Percentiles rank a stretch among this genome's conserved stretches.
Conservation (phyloP, 2,113 vertebrate species). For the Mobula birostris region DNA sequence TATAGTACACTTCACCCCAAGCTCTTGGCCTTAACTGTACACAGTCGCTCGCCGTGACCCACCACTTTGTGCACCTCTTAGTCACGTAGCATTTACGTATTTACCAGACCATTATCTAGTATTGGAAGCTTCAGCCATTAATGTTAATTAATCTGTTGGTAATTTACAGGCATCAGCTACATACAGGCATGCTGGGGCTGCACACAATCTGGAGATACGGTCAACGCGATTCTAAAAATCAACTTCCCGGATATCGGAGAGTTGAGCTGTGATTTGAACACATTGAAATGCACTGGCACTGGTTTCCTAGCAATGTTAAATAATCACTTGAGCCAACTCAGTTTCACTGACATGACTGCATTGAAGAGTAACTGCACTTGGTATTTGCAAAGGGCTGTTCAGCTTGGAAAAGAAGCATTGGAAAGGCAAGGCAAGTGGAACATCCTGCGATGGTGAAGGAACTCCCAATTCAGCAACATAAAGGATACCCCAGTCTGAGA, state of each 20-base stretch:
- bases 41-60: too few relatives aligned
- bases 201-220: background rate
- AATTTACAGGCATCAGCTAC: background rate
- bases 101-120: too few relatives aligned
- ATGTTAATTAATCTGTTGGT: background rate
- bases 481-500: too few relatives aligned
- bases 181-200: background rate
- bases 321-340: fast-evolving
- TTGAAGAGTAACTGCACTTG: background rate
- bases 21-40: too few relatives aligned
- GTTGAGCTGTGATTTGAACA: background rate
- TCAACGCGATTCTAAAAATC: background rate
- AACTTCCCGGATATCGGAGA: background rate
- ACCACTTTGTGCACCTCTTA: too few relatives aligned
- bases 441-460: too few relatives aligned
- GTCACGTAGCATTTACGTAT: too few relatives aligned
- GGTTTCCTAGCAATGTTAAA: background rate
- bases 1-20: too few relatives aligned
- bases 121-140: background rate
- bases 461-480: too few relatives aligned
- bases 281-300: background rate
- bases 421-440: background rate
- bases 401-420: background rate
- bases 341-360: background rate
- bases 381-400: background rate